phyloP scores from a whole-genome alignment of 2,113 vertebrate species.

The Trachemys scripta region DNA sequence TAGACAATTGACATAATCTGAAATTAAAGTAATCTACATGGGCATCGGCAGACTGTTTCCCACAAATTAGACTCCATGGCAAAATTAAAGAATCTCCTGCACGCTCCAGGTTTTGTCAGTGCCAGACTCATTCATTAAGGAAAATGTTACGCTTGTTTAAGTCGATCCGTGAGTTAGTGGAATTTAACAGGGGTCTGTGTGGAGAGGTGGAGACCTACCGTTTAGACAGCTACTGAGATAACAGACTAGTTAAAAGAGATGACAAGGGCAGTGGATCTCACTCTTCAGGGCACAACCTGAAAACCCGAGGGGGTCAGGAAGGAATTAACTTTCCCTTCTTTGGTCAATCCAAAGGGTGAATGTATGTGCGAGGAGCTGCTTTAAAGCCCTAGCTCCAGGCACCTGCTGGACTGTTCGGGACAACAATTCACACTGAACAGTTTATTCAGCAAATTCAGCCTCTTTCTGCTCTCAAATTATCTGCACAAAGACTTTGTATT shows the following conservation, averaged over 20 bases:
- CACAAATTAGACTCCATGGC: background rate
- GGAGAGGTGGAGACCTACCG: background rate
- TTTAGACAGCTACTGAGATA: background rate
- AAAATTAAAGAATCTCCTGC: background rate
- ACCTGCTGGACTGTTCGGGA: background rate
- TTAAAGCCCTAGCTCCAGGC: background rate
- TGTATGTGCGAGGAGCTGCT: fast-evolving
- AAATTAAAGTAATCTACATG: too few relatives aligned
- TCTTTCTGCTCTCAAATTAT: background rate
- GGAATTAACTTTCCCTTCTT: background rate
- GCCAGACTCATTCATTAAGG: fast-evolving
- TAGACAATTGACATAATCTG: background rate
- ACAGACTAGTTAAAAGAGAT: too few relatives aligned
- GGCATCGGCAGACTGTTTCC: background rate
- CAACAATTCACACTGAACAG: fast-evolving
- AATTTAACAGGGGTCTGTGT: background rate
- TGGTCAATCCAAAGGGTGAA: background rate
- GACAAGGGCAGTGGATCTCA: background rate
- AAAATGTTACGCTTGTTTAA: background rate
- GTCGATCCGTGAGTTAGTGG: background rate
- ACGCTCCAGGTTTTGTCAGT: background rate
- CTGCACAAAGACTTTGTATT: background rate
- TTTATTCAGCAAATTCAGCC: background rate
- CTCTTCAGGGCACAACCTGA: background rate
- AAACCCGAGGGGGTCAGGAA: background rate